Evolutionary conservation across 2,113 vertebrate species (phyloP).

Genomic region (Saimiri boliviensis): DNA sequence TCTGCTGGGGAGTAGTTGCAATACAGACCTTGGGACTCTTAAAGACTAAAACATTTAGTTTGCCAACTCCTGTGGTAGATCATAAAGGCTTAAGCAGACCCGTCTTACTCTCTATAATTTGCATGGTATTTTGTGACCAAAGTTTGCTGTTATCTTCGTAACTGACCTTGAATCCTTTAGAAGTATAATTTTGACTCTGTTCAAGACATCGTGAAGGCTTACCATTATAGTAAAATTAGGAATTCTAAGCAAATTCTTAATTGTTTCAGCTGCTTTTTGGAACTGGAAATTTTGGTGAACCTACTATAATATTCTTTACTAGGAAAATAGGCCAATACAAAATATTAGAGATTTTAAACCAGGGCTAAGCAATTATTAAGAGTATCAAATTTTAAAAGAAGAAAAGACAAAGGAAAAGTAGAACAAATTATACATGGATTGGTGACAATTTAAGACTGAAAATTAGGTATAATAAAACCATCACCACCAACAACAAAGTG

Average conservation of each 20-base stretch:
- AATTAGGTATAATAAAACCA: not conserved
- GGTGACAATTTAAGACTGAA: not conserved
- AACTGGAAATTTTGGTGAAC: conserved; percentile 28
- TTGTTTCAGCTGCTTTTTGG: conserved; percentile 39
- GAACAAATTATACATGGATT: not conserved
- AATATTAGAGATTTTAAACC: not conserved
- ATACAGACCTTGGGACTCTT: not conserved
- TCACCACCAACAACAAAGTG: not conserved
- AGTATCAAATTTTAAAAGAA: not conserved
- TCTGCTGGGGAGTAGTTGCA: not conserved
- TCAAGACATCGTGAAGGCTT: not conserved
- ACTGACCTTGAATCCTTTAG: not conserved
- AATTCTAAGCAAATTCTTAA: conserved; percentile 8
- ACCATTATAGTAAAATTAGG: not conserved
- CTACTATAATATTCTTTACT: conserved; percentile 2
- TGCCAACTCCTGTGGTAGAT: not conserved
- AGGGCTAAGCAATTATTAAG: not conserved
- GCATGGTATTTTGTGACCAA: not conserved
- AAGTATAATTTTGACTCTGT: not conserved
- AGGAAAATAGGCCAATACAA: not conserved
- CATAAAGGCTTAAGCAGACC: not conserved
- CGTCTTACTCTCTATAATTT: not conserved
- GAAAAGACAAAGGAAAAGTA: not conserved
- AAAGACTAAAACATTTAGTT: not conserved
- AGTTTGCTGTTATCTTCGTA: not conserved